phyloP scores from a whole-genome alignment of 2,797 vertebrate genomes.

The Balearica regulorum region DNA sequence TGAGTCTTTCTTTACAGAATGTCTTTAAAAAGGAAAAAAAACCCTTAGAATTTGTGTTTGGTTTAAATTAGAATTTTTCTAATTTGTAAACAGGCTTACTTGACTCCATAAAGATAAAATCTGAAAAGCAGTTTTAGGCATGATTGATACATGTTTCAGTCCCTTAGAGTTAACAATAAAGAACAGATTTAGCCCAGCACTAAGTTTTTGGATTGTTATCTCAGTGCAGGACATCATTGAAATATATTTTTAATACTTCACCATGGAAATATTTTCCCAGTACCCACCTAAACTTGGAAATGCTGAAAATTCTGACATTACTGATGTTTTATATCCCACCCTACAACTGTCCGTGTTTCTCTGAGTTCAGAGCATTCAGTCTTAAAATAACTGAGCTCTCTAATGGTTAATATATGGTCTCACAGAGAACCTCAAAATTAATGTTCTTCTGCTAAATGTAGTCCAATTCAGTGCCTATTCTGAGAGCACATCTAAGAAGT shows the following conservation, averaged over 20 bases:
- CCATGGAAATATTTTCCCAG: not conserved
- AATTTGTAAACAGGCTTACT: not conserved
- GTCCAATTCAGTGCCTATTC: not conserved
- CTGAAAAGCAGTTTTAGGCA: not conserved
- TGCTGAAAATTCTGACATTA: not conserved
- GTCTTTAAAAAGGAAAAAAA: not conserved
- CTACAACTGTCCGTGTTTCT: not conserved
- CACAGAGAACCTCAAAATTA: not conserved
- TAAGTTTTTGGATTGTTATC: not conserved
- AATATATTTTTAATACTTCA: not conserved
- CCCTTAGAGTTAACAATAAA: not conserved
- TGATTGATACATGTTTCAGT: not conserved
- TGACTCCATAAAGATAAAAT: not conserved
- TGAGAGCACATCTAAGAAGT: not conserved
- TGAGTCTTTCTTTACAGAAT: not conserved
- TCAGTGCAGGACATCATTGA: not conserved
- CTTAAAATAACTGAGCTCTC: not conserved
- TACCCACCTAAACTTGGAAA: not conserved
- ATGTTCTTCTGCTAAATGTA: not conserved
- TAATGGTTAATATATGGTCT: not conserved
- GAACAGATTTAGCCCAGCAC: not conserved
- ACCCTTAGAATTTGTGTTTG: not conserved
- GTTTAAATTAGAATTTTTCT: slow-evolving; percentile 24
- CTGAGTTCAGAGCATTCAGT: not conserved
- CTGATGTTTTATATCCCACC: not conserved